These are phyloP conservation scores for Tursiops truncatus DNA, from an alignment of 2,113 vertebrate species.

Conservation along the genomic window DNA sequence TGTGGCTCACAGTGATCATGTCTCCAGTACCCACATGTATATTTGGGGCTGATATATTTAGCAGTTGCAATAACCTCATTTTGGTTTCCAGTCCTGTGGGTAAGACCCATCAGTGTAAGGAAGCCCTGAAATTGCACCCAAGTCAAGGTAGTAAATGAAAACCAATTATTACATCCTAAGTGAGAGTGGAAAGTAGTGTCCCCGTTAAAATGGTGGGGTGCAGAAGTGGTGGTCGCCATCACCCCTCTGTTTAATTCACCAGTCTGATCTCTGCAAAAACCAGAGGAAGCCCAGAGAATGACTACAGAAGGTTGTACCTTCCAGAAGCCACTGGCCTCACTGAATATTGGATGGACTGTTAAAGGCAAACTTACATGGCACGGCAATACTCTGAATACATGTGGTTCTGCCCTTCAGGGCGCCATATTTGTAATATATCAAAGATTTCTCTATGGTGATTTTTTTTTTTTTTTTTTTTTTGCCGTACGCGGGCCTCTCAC, in stretches of 20 bases:
- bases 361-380: not conserved
- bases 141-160: not conserved
- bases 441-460: not conserved
- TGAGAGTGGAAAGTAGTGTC: not conserved
- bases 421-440: not conserved
- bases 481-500: too few species aligned
- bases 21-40: too few species aligned
- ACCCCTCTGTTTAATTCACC: not conserved
- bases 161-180: not conserved
- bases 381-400: not conserved
- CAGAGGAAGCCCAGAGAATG: not conserved
- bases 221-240: too few species aligned
- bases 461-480: not conserved
- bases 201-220: not conserved
- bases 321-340: not conserved
- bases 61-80: not conserved
- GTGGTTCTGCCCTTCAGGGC: not conserved
- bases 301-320: accelerated
- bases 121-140: not conserved
- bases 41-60: not conserved
- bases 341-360: not conserved
- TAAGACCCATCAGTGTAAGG: not conserved
- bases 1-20: not conserved
- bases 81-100: not conserved
- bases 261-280: not conserved